These are phyloP conservation scores for Corvus moneduloides DNA, from an alignment of 2,113 vertebrate species.

Conservation along the genomic window DNA sequence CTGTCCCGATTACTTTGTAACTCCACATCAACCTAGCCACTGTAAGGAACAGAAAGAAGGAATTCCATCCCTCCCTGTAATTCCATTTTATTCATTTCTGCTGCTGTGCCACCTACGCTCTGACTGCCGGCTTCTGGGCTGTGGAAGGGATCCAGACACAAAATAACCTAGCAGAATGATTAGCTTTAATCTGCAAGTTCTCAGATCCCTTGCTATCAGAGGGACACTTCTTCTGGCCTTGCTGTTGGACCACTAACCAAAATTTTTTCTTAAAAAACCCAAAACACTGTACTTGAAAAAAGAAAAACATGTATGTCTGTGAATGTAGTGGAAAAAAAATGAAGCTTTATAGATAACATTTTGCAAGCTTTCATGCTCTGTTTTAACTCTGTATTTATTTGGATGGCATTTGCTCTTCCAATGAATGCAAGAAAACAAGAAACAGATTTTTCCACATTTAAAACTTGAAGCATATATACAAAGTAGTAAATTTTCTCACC, in stretches of 20 bases:
- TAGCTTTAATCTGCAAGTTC: background rate
- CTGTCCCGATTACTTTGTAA: background rate
- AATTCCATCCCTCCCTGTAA: background rate
- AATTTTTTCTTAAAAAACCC: background rate
- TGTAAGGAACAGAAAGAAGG: background rate
- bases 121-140: background rate
- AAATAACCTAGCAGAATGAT: background rate
- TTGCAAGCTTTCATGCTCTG: background rate
- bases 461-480: background rate
- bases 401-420: background rate
- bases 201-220: background rate
- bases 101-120: background rate
- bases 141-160: background rate
- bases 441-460: background rate
- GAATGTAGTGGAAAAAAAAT: rapidly evolving
- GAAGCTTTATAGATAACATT: background rate
- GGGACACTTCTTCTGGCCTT: background rate
- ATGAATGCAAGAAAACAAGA: background rate
- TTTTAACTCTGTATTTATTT: background rate
- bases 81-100: background rate
- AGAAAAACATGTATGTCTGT: background rate
- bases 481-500: background rate
- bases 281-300: background rate
- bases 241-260: background rate
- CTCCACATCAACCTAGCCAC: background rate